These are phyloP conservation scores for Hoplostethus mediterraneus DNA, from an alignment of 2,797 vertebrate genomes.

Conservation along the genomic window DNA sequence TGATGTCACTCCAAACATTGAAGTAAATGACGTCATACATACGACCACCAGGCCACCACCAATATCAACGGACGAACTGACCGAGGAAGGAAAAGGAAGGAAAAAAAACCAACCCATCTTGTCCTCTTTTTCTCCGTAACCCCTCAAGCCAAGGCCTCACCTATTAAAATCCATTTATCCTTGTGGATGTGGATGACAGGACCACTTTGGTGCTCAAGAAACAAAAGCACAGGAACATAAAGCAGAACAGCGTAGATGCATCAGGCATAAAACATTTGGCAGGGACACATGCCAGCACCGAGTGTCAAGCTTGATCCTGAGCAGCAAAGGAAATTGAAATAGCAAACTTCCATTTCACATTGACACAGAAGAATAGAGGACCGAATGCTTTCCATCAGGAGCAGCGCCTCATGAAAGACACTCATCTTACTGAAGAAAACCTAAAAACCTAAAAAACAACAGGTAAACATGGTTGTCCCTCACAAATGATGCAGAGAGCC, in stretches of 20 bases:
- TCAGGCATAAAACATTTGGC: slow-evolving; percentile 18
- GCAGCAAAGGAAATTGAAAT: slow-evolving; percentile 33
- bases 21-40: slow-evolving; percentile 99
- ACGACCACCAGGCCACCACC: slow-evolving; percentile 97
- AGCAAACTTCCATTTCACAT: slow-evolving; percentile 32
- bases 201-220: background rate
- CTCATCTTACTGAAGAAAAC: slow-evolving; percentile 1
- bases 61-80: slow-evolving; percentile 73
- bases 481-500: background rate
- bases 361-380: slow-evolving; percentile 18
- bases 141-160: background rate
- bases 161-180: slow-evolving; percentile 4
- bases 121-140: background rate
- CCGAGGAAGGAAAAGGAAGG: slow-evolving; percentile 13
- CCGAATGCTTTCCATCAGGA: background rate
- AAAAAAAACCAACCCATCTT: background rate
- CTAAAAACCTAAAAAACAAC: background rate
- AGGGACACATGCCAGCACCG: slow-evolving; percentile 17
- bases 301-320: slow-evolving; percentile 29
- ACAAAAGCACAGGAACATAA: slow-evolving; percentile 15
- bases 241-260: slow-evolving; percentile 14
- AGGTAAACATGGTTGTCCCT: background rate
- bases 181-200: slow-evolving; percentile 23
- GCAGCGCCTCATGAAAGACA: slow-evolving; percentile 6
- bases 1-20: slow-evolving; percentile 97